A percentile compares a stretch with the other conserved stretches of the same genome.
Evolutionary conservation across 2,113 vertebrate species (phyloP).

Genomic region (Eubucco bourcierii): DNA sequence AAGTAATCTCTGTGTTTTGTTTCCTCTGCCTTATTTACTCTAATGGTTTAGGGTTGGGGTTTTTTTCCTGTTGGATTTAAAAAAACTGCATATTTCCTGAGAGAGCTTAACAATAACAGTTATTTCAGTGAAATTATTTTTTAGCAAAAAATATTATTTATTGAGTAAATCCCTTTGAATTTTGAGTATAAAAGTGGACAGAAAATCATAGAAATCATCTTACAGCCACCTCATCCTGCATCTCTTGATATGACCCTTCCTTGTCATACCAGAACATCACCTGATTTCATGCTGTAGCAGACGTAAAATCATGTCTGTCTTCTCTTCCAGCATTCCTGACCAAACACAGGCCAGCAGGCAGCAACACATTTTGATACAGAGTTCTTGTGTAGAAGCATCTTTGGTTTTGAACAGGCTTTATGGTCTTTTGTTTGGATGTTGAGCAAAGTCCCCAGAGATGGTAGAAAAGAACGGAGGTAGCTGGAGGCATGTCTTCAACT

Average conservation of each 20-base stretch:
- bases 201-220: background rate
- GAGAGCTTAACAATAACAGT: background rate
- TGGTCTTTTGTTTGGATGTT: background rate
- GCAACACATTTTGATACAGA: background rate
- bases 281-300: background rate
- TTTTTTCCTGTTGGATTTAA: background rate
- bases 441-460: background rate
- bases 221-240: background rate
- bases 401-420: background rate
- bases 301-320: background rate
- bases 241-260: too few species aligned
- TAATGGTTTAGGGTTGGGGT: background rate
- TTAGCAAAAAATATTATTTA: background rate
- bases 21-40: background rate
- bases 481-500: background rate
- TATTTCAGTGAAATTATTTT: background rate
- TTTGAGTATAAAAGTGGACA: background rate
- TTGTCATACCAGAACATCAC: background rate
- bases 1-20: background rate
- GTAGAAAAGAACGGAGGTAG: background rate
- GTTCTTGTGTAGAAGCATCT: background rate
- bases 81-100: background rate
- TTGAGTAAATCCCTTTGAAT: background rate
- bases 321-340: background rate
- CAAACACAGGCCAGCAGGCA: background rate